These are phyloP conservation scores for Euura lappo DNA, from an alignment of 1,140 invertebrate genomes.

Conservation along the genomic window DNA sequence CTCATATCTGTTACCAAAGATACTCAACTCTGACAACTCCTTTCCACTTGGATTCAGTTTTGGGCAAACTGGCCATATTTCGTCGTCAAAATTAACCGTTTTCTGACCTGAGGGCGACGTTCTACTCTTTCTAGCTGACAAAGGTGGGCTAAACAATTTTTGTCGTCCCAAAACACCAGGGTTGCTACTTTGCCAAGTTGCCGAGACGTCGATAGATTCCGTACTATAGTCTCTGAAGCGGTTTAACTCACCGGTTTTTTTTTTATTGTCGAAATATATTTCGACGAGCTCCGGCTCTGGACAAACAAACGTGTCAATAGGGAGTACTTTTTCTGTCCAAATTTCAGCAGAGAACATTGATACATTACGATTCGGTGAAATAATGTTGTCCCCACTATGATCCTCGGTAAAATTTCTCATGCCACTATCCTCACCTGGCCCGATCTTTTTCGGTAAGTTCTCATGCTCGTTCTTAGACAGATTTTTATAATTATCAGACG, in stretches of 20 bases:
- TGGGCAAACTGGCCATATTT: neutral
- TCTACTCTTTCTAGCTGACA: neutral
- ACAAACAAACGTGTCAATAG: neutral
- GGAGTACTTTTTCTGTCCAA: neutral
- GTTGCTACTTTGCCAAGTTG: neutral
- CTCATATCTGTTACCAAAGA: neutral
- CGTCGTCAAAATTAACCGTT: neutral
- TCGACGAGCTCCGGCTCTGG: neutral
- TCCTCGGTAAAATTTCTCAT: no score
- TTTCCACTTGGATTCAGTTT: neutral
- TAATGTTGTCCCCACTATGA: no score
- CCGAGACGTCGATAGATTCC: neutral
- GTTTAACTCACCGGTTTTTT: neutral
- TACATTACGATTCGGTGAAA: neutral
- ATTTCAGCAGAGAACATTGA: slow-evolving; percentile 7
- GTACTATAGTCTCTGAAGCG: neutral
- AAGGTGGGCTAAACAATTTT: neutral
- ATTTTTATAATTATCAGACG: no score
- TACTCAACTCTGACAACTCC: neutral
- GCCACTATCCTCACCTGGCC: no score
- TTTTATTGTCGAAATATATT: neutral
- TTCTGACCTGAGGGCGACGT: neutral
- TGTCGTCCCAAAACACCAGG: neutral
- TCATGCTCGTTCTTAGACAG: no score
- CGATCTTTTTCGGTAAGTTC: no score